Conservation (phyloP, 2,797 vertebrate species). For the Oreonectes daqikongensis region DNA sequence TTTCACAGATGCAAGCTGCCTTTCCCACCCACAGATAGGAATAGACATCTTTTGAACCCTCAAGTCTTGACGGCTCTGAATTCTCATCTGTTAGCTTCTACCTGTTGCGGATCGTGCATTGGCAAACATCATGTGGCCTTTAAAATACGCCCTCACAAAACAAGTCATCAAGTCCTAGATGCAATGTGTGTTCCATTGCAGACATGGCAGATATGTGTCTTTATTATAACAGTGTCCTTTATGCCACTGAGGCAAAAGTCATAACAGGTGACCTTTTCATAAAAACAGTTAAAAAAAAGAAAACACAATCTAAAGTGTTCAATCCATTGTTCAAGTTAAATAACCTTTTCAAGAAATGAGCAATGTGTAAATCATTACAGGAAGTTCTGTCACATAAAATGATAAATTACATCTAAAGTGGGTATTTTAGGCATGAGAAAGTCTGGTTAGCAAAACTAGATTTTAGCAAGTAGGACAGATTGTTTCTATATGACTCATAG, state of each 20-base stretch:
- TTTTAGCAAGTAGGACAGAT: neutral
- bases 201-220: conserved; percentile 43
- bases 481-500: neutral
- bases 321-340: neutral
- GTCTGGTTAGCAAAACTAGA: neutral
- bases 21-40: conserved; percentile 62
- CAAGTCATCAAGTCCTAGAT: conserved; percentile 22
- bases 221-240: conserved; percentile 32
- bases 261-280: conserved; percentile 30
- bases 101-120: conserved; percentile 55
- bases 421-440: neutral
- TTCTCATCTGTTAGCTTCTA: conserved; percentile 61
- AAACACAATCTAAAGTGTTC: neutral
- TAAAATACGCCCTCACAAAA: conserved; percentile 31
- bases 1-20: conserved; percentile 54
- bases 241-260: conserved; percentile 1
- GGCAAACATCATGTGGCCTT: conserved; percentile 59
- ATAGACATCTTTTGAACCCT: conserved; percentile 64
- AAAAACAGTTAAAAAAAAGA: conserved; percentile 1
- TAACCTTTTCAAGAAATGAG: too few species aligned
- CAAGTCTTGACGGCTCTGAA: conserved; percentile 3
- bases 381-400: neutral
- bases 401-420: neutral
- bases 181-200: conserved; percentile 19
- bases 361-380: neutral